Evolutionary conservation across 2,888 invertebrate species (phyloP).

Genomic region (Conomelus anceps): DNA sequence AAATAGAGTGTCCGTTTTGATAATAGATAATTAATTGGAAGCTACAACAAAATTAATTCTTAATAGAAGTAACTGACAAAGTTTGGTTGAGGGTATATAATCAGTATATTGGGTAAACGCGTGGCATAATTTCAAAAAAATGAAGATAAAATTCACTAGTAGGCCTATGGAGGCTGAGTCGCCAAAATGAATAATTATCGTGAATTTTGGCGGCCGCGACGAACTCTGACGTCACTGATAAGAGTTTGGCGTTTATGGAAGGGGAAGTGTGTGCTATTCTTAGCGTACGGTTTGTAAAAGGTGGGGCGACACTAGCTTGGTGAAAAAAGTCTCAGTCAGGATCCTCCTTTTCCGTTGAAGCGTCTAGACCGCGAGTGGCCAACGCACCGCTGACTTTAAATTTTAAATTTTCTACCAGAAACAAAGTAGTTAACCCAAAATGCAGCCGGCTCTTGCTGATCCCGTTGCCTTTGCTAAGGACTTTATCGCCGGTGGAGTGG

Average conservation of each 20-base stretch:
- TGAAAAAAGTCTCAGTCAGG: slow-evolving; percentile 12
- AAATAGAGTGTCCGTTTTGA: no score
- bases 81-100: no score
- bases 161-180: background rate
- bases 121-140: no score
- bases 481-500: slow-evolving; percentile 84
- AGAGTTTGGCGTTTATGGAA: background rate
- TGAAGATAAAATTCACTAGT: no score
- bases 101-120: no score
- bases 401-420: no score
- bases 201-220: background rate
- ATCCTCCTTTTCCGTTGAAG: slow-evolving; percentile 15
- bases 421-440: slow-evolving; percentile 28
- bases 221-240: background rate
- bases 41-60: no score
- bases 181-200: background rate
- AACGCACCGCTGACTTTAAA: background rate
- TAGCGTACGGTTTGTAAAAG: slow-evolving; percentile 2
- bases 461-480: slow-evolving; percentile 82
- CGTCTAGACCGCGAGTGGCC: slow-evolving; percentile 18
- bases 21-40: no score
- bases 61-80: no score
- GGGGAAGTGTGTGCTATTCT: slow-evolving; percentile 13
- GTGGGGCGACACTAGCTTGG: background rate
- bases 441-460: slow-evolving; percentile 53